Conservation (phyloP, 2,113 vertebrate genomes). For the Xiphophorus couchianus region DNA sequence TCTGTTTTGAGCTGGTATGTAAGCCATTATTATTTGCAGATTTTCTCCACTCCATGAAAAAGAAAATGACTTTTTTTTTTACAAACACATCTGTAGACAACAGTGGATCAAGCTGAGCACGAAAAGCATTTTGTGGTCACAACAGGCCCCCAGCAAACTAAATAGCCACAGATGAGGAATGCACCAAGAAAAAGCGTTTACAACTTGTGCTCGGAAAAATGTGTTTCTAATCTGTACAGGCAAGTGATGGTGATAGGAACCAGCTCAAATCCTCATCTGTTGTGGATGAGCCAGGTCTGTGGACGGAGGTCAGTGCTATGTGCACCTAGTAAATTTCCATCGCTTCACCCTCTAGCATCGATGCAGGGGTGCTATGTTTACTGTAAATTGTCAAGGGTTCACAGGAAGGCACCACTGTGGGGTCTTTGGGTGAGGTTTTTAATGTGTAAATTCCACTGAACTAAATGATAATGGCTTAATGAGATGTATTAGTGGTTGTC, state of each 20-base stretch:
- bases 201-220: constrained; percentile 77
- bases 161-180: constrained; percentile 84
- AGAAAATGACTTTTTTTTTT: constrained; percentile 68
- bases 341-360: constrained; percentile 3
- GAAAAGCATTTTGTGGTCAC: constrained; percentile 78
- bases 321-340: constrained; percentile 63
- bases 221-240: constrained; percentile 79
- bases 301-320: constrained; percentile 56
- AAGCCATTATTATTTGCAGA: constrained; percentile 81
- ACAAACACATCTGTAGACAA: constrained; percentile 75
- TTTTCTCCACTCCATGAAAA: constrained; percentile 68
- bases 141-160: constrained; percentile 83
- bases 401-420: neutral
- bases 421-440: neutral
- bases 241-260: constrained; percentile 79
- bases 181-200: constrained; percentile 80
- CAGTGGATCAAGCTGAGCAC: constrained; percentile 70
- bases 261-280: constrained; percentile 73
- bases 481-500: neutral
- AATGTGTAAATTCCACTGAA: neutral
- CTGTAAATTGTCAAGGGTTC: constrained; percentile 32
- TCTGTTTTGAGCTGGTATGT: constrained; percentile 69
- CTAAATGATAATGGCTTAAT: neutral
- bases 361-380: constrained; percentile 1
- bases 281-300: constrained; percentile 63